Conservation (phyloP, 2,113 vertebrate genomes). For the Cyphomyrus plagiostoma region DNA sequence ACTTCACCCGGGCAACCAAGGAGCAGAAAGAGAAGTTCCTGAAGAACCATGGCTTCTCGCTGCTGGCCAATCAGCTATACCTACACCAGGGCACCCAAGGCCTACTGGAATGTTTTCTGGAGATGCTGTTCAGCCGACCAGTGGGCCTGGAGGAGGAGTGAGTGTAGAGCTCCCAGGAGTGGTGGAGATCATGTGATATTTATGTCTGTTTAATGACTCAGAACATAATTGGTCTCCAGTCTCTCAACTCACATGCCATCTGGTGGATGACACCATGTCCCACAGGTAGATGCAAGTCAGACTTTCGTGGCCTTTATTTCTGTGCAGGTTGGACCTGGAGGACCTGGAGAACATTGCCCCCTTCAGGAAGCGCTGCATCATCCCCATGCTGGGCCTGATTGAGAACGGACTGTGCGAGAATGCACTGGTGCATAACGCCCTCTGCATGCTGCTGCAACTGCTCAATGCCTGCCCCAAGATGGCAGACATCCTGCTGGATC, state of each 20-base stretch:
- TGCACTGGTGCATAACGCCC: conserved; percentile 77
- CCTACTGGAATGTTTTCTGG: conserved; percentile 82
- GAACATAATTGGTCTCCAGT: not conserved
- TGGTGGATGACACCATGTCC: not conserved
- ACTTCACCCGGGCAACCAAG: conserved; percentile 86
- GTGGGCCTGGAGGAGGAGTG: conserved; percentile 90
- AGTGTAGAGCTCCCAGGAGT: conserved; percentile 40
- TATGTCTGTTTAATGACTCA: not conserved
- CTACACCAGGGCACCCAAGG: conserved; percentile 86
- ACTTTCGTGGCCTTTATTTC: conserved; percentile 8
- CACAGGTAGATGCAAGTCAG: not conserved
- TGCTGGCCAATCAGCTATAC: conserved; percentile 94
- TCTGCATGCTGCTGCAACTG: conserved; percentile 86
- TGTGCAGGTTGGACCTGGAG: conserved; percentile 79
- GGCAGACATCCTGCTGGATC: conserved; percentile 90
- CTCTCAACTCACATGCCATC: not conserved
- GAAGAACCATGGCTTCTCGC: conserved; percentile 91
- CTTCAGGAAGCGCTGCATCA: conserved; percentile 86
- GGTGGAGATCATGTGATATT: not conserved
- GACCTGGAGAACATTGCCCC: conserved; percentile 80
- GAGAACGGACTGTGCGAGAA: conserved; percentile 91
- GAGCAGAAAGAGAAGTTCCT: conserved; percentile 95
- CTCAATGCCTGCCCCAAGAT: conserved; percentile 90
- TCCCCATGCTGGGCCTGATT: conserved; percentile 86
- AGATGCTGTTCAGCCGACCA: conserved; percentile 82